These are phyloP conservation scores for Ophion ellenae DNA, from an alignment of 2,888 invertebrate species.

Conservation along the genomic window DNA sequence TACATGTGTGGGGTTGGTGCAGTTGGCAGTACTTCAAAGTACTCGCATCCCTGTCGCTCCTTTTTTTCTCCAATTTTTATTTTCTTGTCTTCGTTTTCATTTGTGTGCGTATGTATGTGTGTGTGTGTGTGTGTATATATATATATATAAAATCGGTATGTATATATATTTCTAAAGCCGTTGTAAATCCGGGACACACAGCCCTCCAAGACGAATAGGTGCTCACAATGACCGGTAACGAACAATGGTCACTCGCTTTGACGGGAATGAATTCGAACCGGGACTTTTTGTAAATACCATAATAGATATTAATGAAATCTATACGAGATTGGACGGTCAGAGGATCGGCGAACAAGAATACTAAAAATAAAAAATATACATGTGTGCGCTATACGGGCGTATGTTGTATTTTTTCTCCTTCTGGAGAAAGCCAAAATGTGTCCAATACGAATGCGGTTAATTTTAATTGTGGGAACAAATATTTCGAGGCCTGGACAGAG, in stretches of 20 bases:
- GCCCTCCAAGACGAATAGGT: constrained; percentile 49
- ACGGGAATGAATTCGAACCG: constrained; percentile 70
- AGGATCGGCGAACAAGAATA: neutral
- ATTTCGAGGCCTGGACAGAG: too few species aligned
- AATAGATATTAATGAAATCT: constrained; percentile 77
- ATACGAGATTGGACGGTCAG: constrained; percentile 7
- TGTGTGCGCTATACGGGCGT: neutral
- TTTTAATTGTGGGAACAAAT: too few species aligned
- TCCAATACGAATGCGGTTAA: too few species aligned
- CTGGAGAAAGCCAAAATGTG: too few species aligned
- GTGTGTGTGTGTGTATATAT: neutral
- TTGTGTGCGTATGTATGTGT: neutral
- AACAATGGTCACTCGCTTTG: constrained; percentile 77
- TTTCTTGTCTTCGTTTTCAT: constrained; percentile 41
- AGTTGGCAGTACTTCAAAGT: constrained; percentile 72
- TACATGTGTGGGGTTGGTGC: constrained; percentile 1
- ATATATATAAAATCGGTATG: neutral
- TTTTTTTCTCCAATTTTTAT: constrained; percentile 64
- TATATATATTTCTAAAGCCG: constrained; percentile 1
- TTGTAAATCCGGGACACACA: constrained; percentile 30
- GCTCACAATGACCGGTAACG: constrained; percentile 73
- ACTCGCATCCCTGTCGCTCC: constrained; percentile 67
- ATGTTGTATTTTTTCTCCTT: too few species aligned
- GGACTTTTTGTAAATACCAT: constrained; percentile 69
- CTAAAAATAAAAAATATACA: neutral